phyloP scores from a whole-genome alignment of 2,888 invertebrate genomes.

The Lissonota sp. region DNA sequence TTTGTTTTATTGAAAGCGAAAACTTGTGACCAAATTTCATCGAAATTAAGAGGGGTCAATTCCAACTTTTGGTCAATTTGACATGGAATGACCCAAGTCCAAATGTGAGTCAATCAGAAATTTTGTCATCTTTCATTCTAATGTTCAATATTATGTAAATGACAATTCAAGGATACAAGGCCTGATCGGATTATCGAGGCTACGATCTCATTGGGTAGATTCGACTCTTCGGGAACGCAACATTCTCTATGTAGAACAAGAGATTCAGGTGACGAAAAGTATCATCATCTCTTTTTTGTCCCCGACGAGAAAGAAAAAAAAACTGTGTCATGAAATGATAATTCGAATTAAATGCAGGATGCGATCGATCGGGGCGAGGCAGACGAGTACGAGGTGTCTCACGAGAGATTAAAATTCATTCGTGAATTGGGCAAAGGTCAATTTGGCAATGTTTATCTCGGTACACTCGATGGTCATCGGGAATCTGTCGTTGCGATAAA shows the following conservation, averaged over 20 bases:
- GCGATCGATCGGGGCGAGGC: conserved; percentile 66
- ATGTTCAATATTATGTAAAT: conserved; percentile 10
- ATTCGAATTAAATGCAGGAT: conserved; percentile 59
- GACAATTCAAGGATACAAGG: conserved; percentile 55
- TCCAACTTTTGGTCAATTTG: too few species aligned
- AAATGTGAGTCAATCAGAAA: too few species aligned
- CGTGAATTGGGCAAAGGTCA: conserved; percentile 90
- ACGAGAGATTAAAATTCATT: conserved; percentile 85
- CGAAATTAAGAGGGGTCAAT: too few species aligned
- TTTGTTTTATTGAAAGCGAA: too few species aligned
- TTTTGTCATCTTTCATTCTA: too few species aligned
- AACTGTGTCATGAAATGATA: conserved; percentile 1
- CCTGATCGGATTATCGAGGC: conserved; percentile 54
- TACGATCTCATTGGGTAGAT: conserved; percentile 67
- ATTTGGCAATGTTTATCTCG: conserved; percentile 90
- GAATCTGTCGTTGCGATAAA: conserved; percentile 76
- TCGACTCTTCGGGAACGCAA: conserved; percentile 73
- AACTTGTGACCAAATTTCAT: too few species aligned
- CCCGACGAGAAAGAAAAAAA: neutral
- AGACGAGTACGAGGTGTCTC: conserved; percentile 85
- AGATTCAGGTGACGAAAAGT: conserved; percentile 71
- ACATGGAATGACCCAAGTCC: too few species aligned
- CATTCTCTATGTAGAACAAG: conserved; percentile 73
- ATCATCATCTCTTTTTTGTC: neutral
- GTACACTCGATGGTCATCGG: conserved; percentile 85